A percentile compares a stretch with the other conserved stretches of the same genome.
Evolutionary conservation across 1,140 invertebrate species (phyloP).

Genomic region (Apis dorsata): DNA sequence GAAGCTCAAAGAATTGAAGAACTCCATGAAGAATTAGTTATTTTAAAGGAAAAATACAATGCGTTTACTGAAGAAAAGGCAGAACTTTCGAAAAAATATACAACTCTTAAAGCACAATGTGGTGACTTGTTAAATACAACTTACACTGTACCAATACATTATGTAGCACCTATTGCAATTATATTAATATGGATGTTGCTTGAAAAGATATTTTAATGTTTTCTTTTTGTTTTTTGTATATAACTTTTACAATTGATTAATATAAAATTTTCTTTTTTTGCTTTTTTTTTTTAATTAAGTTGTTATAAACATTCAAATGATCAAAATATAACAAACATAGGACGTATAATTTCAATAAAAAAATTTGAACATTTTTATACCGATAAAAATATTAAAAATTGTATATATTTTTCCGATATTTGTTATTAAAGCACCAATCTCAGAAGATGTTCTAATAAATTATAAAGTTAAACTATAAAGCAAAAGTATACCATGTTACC

Average conservation of each 20-base stretch:
- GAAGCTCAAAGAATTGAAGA: conserved; percentile 76
- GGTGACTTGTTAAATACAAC: conserved; percentile 73
- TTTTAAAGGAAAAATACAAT: conserved; percentile 80
- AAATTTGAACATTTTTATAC: conserved; percentile 60
- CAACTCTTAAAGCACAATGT: conserved; percentile 73
- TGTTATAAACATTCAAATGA: conserved; percentile 12
- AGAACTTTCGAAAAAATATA: conserved; percentile 75
- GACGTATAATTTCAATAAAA: conserved; percentile 31
- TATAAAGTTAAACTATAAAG: neutral
- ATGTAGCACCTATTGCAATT: conserved; percentile 73
- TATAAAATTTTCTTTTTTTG: conserved; percentile 34
- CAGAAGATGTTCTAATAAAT: conserved; percentile 17
- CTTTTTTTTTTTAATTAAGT: conserved; percentile 7
- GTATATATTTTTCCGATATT: conserved; percentile 50
- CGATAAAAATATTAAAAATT: conserved; percentile 46
- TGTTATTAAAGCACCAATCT: conserved; percentile 37
- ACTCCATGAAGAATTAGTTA: conserved; percentile 79
- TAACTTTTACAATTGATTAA: conserved; percentile 38
- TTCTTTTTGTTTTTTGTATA: conserved; percentile 30
- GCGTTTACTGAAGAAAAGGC: conserved; percentile 77
- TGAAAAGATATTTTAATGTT: conserved; percentile 76
- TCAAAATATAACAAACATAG: neutral
- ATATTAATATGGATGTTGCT: conserved; percentile 75
- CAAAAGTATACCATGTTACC: conserved; percentile 38
- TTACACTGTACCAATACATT: conserved; percentile 77